Evolutionary conservation across 1,140 invertebrate genomes (phyloP), one percentile per base, ranked within the genome.

Genomic region (Hyphantria cunea): DNA sequence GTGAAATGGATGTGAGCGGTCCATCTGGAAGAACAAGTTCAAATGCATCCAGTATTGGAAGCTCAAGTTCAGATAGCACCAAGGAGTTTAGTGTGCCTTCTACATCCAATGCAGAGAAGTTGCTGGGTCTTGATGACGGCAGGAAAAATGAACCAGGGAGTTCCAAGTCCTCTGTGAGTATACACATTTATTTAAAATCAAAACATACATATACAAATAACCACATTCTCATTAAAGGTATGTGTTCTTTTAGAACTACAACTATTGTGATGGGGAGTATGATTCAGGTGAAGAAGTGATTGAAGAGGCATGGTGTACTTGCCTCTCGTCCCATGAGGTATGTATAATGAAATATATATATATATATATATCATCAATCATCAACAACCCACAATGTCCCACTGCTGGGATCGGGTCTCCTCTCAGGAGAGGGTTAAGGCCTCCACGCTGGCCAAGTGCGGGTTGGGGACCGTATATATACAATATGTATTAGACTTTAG

Each of bases 81-180:
- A 86, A 82, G 59, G 80, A 81, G 14, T 88, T 88, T 54, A 79
- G 62, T n/a, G 84, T 87, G 32, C 82, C 84, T 15, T 89, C 86
- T 0, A 89, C 86, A 0, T 87, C 86, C 14, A 89, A 89, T 68
- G 86, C 86, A 14, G 86, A 89, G 0, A 87, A 78, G 51, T 53
- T 89, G 17, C 69, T 89, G 0, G 86, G 86, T 5, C 72, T 89
- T 5, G 70, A 79, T 54, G 71, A 81, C 45, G 78, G 64, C 44
- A 65, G 76, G 31, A 77, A 75, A 15, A 78, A 66, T 54, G 74
- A 74, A 25, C 66, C 76, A 10, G 65, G 70, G 6, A 78, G 68
- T 53, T 78, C 81, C 8, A 81, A 85, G 52, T 72, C 76, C 53
- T 67, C 72, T 51, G 12, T 42, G 54, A 51, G 13, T n/a, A 25